Conservation (phyloP, 2,113 vertebrate genomes). For the Chitala chitala region DNA sequence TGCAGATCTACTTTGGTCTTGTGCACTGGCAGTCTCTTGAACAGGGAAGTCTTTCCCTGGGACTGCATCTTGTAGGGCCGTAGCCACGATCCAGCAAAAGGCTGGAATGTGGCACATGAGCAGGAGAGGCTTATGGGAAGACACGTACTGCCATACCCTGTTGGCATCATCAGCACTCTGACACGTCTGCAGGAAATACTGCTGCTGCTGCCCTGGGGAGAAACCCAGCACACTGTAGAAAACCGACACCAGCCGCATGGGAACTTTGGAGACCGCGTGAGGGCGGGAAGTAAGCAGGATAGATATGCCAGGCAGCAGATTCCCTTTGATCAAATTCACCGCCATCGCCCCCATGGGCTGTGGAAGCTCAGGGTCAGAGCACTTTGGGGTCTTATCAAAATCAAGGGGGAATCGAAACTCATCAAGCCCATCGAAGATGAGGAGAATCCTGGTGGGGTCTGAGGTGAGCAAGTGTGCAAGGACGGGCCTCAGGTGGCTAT, state of each 20-base stretch:
- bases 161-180: slow-evolving; percentile 20
- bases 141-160: slow-evolving; percentile 34
- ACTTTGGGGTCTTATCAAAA: slow-evolving; percentile 44
- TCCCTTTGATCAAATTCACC: slow-evolving; percentile 47
- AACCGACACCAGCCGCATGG: slow-evolving; percentile 32
- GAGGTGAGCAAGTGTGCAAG: slow-evolving; percentile 30
- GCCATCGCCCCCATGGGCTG: slow-evolving; percentile 32
- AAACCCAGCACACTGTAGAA: slow-evolving; percentile 43
- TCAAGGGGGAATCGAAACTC: slow-evolving; percentile 43
- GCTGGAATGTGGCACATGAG: slow-evolving; percentile 50
- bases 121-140: slow-evolving; percentile 37
- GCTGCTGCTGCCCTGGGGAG: slow-evolving; percentile 36
- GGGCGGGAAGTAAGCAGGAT: slow-evolving; percentile 45
- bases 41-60: slow-evolving; percentile 5
- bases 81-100: slow-evolving; percentile 48
- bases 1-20: too few relatives aligned
- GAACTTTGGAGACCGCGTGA: slow-evolving; percentile 41
- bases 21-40: background rate
- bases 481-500: slow-evolving; percentile 42
- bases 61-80: slow-evolving; percentile 32
- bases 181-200: slow-evolving; percentile 40
- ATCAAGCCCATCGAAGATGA: slow-evolving; percentile 48
- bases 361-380: slow-evolving; percentile 39
- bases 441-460: slow-evolving; percentile 30
- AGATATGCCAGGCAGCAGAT: slow-evolving; percentile 37